Base-by-base conservation (phyloP, 1,140 invertebrate genomes). In the Drosophila sproati region DNA sequence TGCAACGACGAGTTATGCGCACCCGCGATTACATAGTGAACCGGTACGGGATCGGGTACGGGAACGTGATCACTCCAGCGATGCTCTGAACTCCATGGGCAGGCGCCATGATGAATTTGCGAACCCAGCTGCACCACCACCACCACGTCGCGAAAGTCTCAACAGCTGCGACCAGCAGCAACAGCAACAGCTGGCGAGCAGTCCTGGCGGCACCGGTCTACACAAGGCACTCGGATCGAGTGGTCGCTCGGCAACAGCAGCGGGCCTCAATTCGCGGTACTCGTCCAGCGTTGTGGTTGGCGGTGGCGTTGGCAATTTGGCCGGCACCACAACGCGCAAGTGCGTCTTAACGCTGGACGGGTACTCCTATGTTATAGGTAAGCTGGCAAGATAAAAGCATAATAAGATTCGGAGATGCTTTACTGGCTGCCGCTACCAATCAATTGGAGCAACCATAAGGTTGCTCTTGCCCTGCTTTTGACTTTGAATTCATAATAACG, bases 291-390 rank as follows among this genome's bases (percentile, higher is more conserved):
- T 66, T 55, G 72, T 61, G 35, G 93, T 93, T 29, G 83, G 79
- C 55, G 28, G 78, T 28, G 51, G 75, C 35, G 31, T 64, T 63
- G 55, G 37, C 57, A 69, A 52, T 41, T 41, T 78, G 47, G 56
- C 78, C 29, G 81, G 83, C 41, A 92, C 93, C 61, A 94, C 94
- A 56, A 93, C 95, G 7, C 94, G 95, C 80, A 96, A 96, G 93
- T 96, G 96, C 92, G 95, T 96, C 34, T 94, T 96, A 54, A 96
- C 95, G 31, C 93, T 96, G 56, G 96, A 96, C 88, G 96, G 96
- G 81, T 96, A 96, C 93, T 96, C 95, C 68, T 96, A 96, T 92
- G 95, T 96, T 79, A 96, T 96, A 94, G 96, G 96, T 96, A 93
- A 96, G 95, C 29, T 54, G 41, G 41, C 67, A 54, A 63, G 35